Base-by-base conservation (phyloP, 2,888 invertebrate species). In the Zygothrica quintamaculata region DNA sequence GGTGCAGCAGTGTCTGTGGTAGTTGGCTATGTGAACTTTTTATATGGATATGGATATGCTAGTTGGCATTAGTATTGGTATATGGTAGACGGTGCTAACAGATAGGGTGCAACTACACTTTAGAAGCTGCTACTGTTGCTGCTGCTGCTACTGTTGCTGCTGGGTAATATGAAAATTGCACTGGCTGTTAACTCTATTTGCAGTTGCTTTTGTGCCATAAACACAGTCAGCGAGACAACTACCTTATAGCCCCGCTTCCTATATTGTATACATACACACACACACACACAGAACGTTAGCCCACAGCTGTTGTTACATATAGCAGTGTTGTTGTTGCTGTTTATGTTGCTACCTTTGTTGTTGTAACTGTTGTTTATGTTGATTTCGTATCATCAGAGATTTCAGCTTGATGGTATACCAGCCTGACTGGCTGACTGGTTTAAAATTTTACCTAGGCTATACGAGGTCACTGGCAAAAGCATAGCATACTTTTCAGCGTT, bases 371-470 rank as follows among this genome's bases (percentile, higher is more conserved):
- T 86, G 80, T 71, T 86, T 80, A 79, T 80, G 80, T 74, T 80
- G 86, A 81, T 80, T 86, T 86, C 77, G 80, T 86, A 86, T 86
- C 86, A 81, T 84, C 84, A 86, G 80, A 80, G 80, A 80, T 86
- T 86, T 80, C 51, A 74, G 74, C 77, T 76, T 66, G 86, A 65
- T 65, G 85, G 65, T 50, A 52, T 39, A 42, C 50, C 42, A 42
- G 48, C 43, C 46, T 34, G 69, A 55, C 39, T 60, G 50, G 65
- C 66, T 1, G 18, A 1, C 8, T 33, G 26, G 26, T 8, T 39
- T 34, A 56, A 51, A 31, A 51, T 3, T 18, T 40, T 29, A 13
- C 34, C 16, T 40, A 62, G 12, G 33, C 6, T 31, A n/a, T 12
- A 8, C 11, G 42, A 42, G 43, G 47, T 18, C 53, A 53, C 46